phyloP scores from a whole-genome alignment of 2,888 invertebrate genomes.

The Eristalinus aeneus region DNA sequence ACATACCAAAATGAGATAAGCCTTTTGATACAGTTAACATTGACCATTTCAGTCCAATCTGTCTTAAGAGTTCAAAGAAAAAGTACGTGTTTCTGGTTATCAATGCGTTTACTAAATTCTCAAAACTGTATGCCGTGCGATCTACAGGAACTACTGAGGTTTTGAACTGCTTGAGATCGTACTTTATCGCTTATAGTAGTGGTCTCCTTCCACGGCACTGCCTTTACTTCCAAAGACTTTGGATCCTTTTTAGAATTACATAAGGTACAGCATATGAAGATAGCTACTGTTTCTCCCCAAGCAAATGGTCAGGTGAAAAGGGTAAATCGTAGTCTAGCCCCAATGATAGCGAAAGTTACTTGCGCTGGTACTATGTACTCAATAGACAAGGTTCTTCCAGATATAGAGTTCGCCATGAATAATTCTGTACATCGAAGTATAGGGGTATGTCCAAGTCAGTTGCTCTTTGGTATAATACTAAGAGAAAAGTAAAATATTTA shows the following conservation, averaged over 20 bases:
- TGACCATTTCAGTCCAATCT: not conserved
- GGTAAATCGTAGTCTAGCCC: slow-evolving; percentile 60
- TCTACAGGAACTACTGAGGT: slow-evolving; percentile 2
- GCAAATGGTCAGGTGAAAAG: slow-evolving; percentile 72
- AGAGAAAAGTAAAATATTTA: too few relatives aligned
- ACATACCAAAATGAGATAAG: not conserved
- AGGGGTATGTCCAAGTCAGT: too few relatives aligned
- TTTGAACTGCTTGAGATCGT: not conserved
- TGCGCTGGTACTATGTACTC: too few relatives aligned
- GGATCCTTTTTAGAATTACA: too few relatives aligned
- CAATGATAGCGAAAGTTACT: slow-evolving; percentile 71
- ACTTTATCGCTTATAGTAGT: slow-evolving; percentile 11
- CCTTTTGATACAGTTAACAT: not conserved
- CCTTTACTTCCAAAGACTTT: slow-evolving; percentile 19
- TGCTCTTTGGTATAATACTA: too few relatives aligned
- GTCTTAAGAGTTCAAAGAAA: too few relatives aligned
- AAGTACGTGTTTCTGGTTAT: too few relatives aligned
- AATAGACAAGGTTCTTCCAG: too few relatives aligned
- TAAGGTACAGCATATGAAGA: slow-evolving; percentile 52
- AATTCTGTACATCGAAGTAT: too few relatives aligned
- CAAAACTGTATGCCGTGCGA: slow-evolving; percentile 9
- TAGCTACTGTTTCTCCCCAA: slow-evolving; percentile 67
- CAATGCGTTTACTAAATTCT: slow-evolving; percentile 15
- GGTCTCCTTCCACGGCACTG: slow-evolving; percentile 8
- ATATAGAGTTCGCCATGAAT: too few relatives aligned